Percentiles rank a stretch among this genome's conserved stretches.
phyloP scores from a whole-genome alignment of 1,140 invertebrate species.

The Papilio polytes region DNA sequence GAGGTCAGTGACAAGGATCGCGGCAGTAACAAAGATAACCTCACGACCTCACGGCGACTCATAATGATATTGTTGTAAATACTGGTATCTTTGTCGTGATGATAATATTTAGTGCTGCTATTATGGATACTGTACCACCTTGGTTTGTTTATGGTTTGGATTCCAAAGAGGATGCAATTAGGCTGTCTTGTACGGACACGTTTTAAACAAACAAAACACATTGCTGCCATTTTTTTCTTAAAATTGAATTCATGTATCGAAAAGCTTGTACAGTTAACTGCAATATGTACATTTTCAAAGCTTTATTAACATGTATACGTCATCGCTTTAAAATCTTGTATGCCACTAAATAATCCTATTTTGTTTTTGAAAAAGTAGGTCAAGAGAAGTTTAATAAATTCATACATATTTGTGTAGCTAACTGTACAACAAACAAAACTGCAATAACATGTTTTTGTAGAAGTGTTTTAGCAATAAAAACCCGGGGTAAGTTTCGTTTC shows the following conservation, averaged over 20 bases:
- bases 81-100: slow-evolving; percentile 39
- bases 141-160: slow-evolving; percentile 8
- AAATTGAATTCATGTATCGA: not conserved
- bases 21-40: slow-evolving; percentile 55
- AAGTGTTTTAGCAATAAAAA: not conserved
- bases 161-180: not conserved
- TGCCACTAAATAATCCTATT: too few species aligned
- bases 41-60: slow-evolving; percentile 52
- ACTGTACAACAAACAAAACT: too few species aligned
- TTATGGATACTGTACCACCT: slow-evolving; percentile 30
- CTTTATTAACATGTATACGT: too few species aligned
- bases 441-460: not conserved
- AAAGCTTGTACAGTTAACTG: too few species aligned
- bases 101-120: slow-evolving; percentile 36
- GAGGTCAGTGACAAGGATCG: slow-evolving; percentile 57
- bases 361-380: too few species aligned
- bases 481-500: not conserved
- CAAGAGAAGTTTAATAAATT: too few species aligned
- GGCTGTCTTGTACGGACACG: not conserved
- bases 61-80: slow-evolving; percentile 55
- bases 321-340: too few species aligned
- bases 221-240: not conserved
- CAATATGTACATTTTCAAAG: not conserved
- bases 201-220: not conserved
- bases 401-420: too few species aligned